phyloP scores from a whole-genome alignment of 2,888 invertebrate genomes.

The Prosopocoilus inquinatus region DNA sequence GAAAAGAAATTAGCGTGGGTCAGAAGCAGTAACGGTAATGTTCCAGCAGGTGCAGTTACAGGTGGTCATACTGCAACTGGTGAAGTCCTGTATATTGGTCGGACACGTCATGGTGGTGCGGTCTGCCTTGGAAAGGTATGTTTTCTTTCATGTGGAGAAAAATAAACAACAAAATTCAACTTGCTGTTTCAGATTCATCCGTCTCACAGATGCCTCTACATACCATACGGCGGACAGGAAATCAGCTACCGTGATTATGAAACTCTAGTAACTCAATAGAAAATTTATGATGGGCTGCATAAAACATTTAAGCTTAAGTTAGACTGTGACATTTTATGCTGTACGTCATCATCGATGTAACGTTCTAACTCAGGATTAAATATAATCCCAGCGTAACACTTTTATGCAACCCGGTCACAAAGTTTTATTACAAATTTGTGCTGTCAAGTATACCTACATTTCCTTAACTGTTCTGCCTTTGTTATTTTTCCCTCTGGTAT shows the following conservation, averaged over 20 bases:
- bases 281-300: too few relatives aligned
- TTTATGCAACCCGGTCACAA: too few relatives aligned
- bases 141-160: background rate
- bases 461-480: too few relatives aligned
- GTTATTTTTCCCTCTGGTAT: too few relatives aligned
- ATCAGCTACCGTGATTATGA: constrained; percentile 50
- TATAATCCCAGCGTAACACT: too few relatives aligned
- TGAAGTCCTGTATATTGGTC: constrained; percentile 25
- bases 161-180: constrained; percentile 6
- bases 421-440: too few relatives aligned
- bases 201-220: constrained; percentile 53
- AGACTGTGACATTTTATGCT: too few relatives aligned
- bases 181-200: constrained; percentile 47
- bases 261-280: constrained; percentile 20
- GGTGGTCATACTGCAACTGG: background rate
- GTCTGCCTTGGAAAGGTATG: background rate
- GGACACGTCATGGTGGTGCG: background rate
- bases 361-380: too few relatives aligned
- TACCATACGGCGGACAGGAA: constrained; percentile 53
- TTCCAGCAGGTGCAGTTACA: constrained; percentile 18
- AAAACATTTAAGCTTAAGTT: too few relatives aligned
- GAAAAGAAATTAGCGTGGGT: background rate
- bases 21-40: background rate
- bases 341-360: too few relatives aligned
- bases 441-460: too few relatives aligned